These are phyloP conservation scores for Drosophila hamatofila DNA, from an alignment of 2,888 invertebrate species.

Conservation along the genomic window DNA sequence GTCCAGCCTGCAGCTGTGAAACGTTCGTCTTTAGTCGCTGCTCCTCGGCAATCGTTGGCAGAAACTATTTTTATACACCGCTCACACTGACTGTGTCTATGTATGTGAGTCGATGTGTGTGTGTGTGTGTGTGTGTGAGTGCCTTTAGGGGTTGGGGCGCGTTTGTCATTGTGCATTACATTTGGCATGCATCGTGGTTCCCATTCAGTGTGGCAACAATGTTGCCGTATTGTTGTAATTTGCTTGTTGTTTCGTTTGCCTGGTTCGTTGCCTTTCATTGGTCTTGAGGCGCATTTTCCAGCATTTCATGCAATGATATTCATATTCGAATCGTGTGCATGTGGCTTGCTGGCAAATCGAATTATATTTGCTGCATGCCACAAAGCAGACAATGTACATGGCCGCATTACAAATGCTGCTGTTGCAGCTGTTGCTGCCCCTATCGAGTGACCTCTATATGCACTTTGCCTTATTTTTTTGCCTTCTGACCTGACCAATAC, in stretches of 20 bases:
- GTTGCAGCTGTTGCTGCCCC: constrained; percentile 2
- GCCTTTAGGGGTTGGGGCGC: constrained; percentile 35
- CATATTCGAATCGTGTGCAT: constrained; percentile 68
- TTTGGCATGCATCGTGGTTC: constrained; percentile 71
- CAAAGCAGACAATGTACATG: constrained; percentile 69
- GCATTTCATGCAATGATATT: constrained; percentile 55
- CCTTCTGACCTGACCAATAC: constrained; percentile 23
- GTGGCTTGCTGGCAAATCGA: constrained; percentile 65
- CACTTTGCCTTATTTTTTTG: constrained; percentile 32
- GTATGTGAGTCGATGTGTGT: not conserved
- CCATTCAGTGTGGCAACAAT: constrained; percentile 69
- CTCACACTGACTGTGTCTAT: not conserved
- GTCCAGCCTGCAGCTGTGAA: constrained; percentile 8
- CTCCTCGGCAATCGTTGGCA: constrained; percentile 64
- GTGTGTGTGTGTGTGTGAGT: not conserved
- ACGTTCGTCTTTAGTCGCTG: constrained; percentile 65
- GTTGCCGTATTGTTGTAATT: constrained; percentile 72
- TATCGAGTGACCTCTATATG: constrained; percentile 30
- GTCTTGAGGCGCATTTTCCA: constrained; percentile 30
- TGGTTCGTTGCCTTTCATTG: constrained; percentile 58
- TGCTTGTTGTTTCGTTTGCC: constrained; percentile 58
- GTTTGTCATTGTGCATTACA: constrained; percentile 79
- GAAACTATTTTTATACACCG: constrained; percentile 74
- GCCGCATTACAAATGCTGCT: constrained; percentile 33
- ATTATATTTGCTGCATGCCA: constrained; percentile 76